Percentiles rank a stretch among this genome's conserved stretches.
phyloP scores from a whole-genome alignment of 1,140 invertebrate genomes.

The Daktulosphaira vitifoliae region DNA sequence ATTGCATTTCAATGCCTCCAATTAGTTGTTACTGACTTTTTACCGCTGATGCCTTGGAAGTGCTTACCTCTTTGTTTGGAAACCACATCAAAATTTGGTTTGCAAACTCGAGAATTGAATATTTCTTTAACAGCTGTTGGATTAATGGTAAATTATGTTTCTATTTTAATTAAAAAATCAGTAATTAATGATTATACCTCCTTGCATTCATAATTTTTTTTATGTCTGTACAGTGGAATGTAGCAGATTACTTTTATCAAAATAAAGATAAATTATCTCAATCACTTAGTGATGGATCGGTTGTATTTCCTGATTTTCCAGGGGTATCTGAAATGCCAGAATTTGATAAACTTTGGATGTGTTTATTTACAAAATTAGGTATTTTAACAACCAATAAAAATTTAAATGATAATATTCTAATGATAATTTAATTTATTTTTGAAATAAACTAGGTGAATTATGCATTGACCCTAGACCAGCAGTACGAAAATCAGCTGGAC shows the following conservation, averaged over 20 bases:
- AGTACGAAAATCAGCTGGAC: constrained; percentile 94
- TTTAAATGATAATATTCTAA: no score
- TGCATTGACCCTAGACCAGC: constrained; percentile 93
- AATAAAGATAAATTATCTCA: constrained; percentile 74
- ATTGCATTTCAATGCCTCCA: constrained; percentile 94
- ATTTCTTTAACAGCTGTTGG: constrained; percentile 97
- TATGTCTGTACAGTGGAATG: constrained; percentile 77
- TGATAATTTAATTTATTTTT: constrained; percentile 17
- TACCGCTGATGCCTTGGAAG: constrained; percentile 76
- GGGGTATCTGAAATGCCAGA: constrained; percentile 70
- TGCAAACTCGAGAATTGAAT: constrained; percentile 93
- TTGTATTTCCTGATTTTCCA: constrained; percentile 72
- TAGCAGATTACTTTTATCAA: constrained; percentile 93
- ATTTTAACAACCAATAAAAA: constrained; percentile 36
- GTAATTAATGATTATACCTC: no score
- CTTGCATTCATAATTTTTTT: neutral
- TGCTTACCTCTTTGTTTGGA: constrained; percentile 85
- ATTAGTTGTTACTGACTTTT: constrained; percentile 91
- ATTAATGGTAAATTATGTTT: constrained; percentile 62
- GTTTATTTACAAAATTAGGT: constrained; percentile 78
- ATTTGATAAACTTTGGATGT: constrained; percentile 93
- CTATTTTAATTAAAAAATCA: constrained; percentile 8
- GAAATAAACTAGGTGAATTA: constrained; percentile 59
- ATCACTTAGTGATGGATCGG: constrained; percentile 57
- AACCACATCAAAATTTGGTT: constrained; percentile 90